A percentile compares a stretch with the other conserved stretches of the same genome.
phyloP scores from a whole-genome alignment of 2,113 vertebrate genomes.

The Prochilodus magdalenae region DNA sequence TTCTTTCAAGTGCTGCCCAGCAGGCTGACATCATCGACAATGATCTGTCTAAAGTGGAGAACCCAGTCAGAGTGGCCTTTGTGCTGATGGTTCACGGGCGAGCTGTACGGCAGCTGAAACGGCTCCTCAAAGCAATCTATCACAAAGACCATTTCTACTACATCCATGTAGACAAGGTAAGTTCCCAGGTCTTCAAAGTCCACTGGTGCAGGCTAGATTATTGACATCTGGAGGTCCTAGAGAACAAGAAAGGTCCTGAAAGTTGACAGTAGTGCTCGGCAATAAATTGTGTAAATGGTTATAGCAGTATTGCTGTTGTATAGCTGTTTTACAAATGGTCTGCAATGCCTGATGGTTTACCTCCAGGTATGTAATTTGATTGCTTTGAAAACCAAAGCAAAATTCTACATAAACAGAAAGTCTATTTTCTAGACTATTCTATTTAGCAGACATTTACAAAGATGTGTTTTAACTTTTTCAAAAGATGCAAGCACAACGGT shows the following conservation, averaged over 20 bases:
- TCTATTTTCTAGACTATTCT: no score
- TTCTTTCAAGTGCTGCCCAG: conserved; percentile 82
- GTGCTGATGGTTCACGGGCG: conserved; percentile 95
- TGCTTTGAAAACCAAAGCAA: no score
- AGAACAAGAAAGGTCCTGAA: neutral
- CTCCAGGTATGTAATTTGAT: no score
- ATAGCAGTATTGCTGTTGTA: neutral
- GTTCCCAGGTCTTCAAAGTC: neutral
- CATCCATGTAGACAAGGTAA: conserved; percentile 95
- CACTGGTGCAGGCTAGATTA: neutral
- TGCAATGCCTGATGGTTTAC: neutral
- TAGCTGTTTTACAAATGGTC: neutral
- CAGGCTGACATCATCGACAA: conserved; percentile 81
- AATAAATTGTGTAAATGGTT: neutral
- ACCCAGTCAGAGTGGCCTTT: conserved; percentile 87
- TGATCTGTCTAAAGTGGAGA: conserved; percentile 76
- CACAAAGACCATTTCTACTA: conserved; percentile 95
- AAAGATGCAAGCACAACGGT: no score
- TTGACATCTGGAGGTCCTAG: neutral
- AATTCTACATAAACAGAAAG: no score
- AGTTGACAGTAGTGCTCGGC: neutral
- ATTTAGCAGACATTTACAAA: no score
- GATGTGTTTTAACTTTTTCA: no score
- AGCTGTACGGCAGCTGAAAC: conserved; percentile 90
- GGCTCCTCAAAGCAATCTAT: conserved; percentile 96